These are phyloP conservation scores for Passer domesticus DNA, from an alignment of 2,113 vertebrate genomes.

Conservation along the genomic window DNA sequence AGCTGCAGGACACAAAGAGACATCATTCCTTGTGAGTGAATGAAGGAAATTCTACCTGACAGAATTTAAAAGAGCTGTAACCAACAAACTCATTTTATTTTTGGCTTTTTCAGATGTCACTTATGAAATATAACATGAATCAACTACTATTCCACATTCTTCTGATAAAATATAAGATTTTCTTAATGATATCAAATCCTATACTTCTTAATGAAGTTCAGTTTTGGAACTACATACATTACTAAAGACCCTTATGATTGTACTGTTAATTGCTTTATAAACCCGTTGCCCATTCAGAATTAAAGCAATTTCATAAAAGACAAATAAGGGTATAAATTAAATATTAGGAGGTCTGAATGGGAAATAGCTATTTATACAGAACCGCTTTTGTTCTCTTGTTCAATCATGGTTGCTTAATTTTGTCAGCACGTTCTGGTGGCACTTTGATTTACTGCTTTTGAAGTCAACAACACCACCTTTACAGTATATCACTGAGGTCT, in stretches of 20 bases:
- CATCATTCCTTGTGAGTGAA: background rate
- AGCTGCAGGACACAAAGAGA: background rate
- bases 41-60: background rate
- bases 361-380: slow-evolving; percentile 37
- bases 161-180: background rate
- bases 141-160: background rate
- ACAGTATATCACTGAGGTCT: slow-evolving; percentile 37
- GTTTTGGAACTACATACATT: background rate
- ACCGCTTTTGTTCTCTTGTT: slow-evolving; percentile 41
- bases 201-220: background rate
- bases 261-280: slow-evolving; percentile 51
- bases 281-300: background rate
- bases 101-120: background rate
- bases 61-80: background rate
- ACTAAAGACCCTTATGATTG: background rate
- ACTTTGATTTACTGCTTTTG: slow-evolving; percentile 30
- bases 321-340: slow-evolving; percentile 59
- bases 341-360: slow-evolving; percentile 18
- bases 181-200: background rate
- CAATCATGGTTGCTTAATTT: slow-evolving; percentile 39
- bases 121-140: background rate
- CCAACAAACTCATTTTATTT: background rate
- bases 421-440: slow-evolving; percentile 19
- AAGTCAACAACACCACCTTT: slow-evolving; percentile 27
- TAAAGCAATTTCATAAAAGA: slow-evolving; percentile 42